phyloP scores from a whole-genome alignment of 2,797 vertebrate genomes.

The Chloroceryle amazona region DNA sequence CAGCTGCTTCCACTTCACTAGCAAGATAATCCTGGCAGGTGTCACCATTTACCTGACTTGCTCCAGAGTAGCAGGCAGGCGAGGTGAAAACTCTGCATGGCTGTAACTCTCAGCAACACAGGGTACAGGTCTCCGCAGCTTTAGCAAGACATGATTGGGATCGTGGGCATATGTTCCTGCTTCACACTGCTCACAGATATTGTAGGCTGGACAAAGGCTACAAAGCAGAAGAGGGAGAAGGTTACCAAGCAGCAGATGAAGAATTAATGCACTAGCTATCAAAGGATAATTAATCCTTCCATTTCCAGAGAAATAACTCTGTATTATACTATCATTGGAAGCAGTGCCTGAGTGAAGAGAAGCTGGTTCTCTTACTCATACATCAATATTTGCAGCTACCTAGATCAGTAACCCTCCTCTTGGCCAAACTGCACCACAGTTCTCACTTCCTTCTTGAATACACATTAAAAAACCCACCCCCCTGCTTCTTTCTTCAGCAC shows the following conservation, averaged over 20 bases:
- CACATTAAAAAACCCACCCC: background rate
- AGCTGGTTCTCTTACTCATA: background rate
- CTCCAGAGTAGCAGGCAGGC: constrained; percentile 77
- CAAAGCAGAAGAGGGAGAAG: background rate
- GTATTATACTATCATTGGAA: background rate
- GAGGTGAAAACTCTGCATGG: constrained; percentile 39
- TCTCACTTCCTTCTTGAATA: background rate
- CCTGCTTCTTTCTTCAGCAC: background rate
- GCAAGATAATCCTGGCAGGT: background rate
- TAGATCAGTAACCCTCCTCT: background rate
- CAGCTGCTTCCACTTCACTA: background rate
- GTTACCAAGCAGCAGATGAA: background rate
- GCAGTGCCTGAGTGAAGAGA: background rate
- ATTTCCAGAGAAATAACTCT: background rate
- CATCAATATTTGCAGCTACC: background rate
- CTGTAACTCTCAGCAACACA: constrained; percentile 47
- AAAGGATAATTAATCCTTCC: background rate
- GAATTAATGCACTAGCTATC: background rate
- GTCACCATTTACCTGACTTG: constrained; percentile 77
- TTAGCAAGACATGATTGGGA: constrained; percentile 90
- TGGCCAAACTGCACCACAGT: background rate
- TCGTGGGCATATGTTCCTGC: constrained; percentile 90
- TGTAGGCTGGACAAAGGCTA: constrained; percentile 94
- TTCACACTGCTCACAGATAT: constrained; percentile 91
- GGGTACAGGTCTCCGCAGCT: constrained; percentile 89